Percentiles rank a stretch among this genome's conserved stretches.
These are phyloP conservation scores for Desoria tigrina DNA, from an alignment of 2,888 invertebrate genomes.

Conservation along the genomic window DNA sequence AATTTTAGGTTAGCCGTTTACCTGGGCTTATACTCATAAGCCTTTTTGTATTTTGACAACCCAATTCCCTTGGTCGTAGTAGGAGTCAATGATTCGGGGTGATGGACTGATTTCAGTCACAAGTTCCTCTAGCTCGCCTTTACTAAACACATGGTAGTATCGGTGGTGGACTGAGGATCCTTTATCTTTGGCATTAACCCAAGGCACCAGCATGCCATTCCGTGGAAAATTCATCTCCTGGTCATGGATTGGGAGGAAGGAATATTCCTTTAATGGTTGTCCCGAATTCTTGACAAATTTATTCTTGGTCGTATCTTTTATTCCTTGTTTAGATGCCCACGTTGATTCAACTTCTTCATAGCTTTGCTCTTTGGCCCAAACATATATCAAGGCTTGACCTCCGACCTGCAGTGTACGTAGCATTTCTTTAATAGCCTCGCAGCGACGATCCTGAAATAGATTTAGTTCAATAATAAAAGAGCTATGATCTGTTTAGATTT, in stretches of 20 bases:
- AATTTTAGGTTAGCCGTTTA: too few species aligned
- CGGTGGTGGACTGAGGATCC: conserved; percentile 66
- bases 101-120: conserved; percentile 61
- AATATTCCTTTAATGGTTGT: conserved; percentile 23
- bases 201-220: conserved; percentile 91
- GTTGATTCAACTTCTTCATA: conserved; percentile 68
- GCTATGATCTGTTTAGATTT: too few species aligned
- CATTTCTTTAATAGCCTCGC: conserved; percentile 74
- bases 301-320: conserved; percentile 58
- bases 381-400: conserved; percentile 83
- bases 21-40: conserved; percentile 5
- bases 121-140: conserved; percentile 73
- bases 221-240: conserved; percentile 88
- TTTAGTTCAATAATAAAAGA: neutral
- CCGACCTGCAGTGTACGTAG: conserved; percentile 69
- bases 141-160: conserved; percentile 91
- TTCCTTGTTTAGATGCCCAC: conserved; percentile 63
- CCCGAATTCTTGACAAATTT: conserved; percentile 15
- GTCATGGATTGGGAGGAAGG: conserved; percentile 74
- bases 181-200: conserved; percentile 65
- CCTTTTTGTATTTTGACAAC: conserved; percentile 63
- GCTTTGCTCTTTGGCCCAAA: conserved; percentile 94
- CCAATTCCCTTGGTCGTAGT: conserved; percentile 97
- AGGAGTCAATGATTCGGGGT: conserved; percentile 67
- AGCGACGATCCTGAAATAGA: conserved; percentile 66